phyloP scores from a whole-genome alignment of 2,113 vertebrate genomes.

The Mustela lutreola region DNA sequence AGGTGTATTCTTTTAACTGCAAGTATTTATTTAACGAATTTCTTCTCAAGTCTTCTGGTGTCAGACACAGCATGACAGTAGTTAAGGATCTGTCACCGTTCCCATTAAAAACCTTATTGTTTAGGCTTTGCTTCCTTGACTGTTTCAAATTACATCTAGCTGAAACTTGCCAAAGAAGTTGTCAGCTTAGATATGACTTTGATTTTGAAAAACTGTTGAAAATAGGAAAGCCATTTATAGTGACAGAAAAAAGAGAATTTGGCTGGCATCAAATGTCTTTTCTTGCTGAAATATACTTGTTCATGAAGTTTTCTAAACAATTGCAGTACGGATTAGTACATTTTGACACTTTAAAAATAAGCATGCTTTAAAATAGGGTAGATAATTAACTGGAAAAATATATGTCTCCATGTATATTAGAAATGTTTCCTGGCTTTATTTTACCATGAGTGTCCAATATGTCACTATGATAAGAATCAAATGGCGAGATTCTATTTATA shows the following conservation, averaged over 20 bases:
- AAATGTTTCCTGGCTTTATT: conserved; percentile 61
- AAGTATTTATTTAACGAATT: conserved; percentile 73
- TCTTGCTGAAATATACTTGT: conserved; percentile 61
- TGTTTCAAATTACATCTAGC: conserved; percentile 78
- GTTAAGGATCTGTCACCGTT: conserved; percentile 77
- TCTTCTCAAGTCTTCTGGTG: conserved; percentile 64
- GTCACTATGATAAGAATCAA: conserved; percentile 48
- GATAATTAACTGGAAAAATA: conserved; percentile 76
- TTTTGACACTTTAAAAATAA: conserved; percentile 80
- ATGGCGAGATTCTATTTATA: conserved; percentile 60
- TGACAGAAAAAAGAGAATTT: conserved; percentile 68
- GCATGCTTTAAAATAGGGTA: conserved; percentile 63
- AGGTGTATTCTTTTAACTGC: conserved; percentile 63
- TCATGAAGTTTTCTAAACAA: conserved; percentile 76
- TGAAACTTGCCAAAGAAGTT: conserved; percentile 81
- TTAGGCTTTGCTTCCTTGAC: conserved; percentile 78
- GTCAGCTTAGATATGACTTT: conserved; percentile 79
- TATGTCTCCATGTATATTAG: conserved; percentile 61
- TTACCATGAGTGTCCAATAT: conserved; percentile 64
- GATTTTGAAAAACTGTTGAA: conserved; percentile 79
- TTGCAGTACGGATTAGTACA: conserved; percentile 70
- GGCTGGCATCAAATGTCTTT: conserved; percentile 71
- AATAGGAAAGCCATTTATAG: conserved; percentile 79
- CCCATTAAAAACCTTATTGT: conserved; percentile 77
- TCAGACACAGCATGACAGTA: conserved; percentile 74